phyloP scores from a whole-genome alignment of 2,888 invertebrate genomes.

The Caenorhabditis sp. region DNA sequence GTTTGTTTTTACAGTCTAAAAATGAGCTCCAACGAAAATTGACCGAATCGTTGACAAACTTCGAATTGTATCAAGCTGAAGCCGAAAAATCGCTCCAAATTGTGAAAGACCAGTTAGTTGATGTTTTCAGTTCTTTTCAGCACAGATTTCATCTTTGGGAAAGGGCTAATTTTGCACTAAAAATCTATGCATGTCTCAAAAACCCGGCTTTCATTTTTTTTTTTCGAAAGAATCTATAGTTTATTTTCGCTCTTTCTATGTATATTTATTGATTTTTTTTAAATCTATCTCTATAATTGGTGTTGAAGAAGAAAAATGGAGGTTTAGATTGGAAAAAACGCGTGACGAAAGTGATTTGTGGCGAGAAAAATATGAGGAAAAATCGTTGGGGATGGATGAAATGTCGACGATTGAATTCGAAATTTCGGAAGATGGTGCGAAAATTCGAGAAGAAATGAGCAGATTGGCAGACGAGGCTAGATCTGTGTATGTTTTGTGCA shows the following conservation, averaged over 20 bases:
- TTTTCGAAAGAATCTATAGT: too few species aligned
- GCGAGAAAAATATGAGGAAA: slow-evolving; percentile 42
- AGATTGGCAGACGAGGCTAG: slow-evolving; percentile 1
- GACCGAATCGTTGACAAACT: slow-evolving; percentile 20
- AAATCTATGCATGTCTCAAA: not conserved
- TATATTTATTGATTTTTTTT: not conserved
- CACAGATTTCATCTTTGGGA: slow-evolving; percentile 7
- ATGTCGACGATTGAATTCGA: slow-evolving; percentile 42
- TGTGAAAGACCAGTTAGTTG: slow-evolving; percentile 35
- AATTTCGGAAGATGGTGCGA: slow-evolving; percentile 30
- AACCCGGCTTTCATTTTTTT: too few species aligned
- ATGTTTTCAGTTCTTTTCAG: slow-evolving; percentile 4
- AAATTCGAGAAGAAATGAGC: slow-evolving; percentile 4
- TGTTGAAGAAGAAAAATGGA: too few species aligned
- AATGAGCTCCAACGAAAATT: slow-evolving; percentile 14
- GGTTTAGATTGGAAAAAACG: slow-evolving; percentile 30
- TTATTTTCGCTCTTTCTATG: not conserved
- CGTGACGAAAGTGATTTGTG: slow-evolving; percentile 36
- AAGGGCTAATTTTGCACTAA: not conserved
- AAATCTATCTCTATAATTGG: too few species aligned
- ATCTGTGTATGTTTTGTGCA: not conserved
- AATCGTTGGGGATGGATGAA: slow-evolving; percentile 26
- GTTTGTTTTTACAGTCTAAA: slow-evolving; percentile 3
- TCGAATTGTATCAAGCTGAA: slow-evolving; percentile 32
- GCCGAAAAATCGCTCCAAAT: slow-evolving; percentile 29